Evolutionary conservation across 2,888 invertebrate genomes (phyloP), one percentile per base, ranked within the genome.

Genomic region (Tachina lurida): DNA sequence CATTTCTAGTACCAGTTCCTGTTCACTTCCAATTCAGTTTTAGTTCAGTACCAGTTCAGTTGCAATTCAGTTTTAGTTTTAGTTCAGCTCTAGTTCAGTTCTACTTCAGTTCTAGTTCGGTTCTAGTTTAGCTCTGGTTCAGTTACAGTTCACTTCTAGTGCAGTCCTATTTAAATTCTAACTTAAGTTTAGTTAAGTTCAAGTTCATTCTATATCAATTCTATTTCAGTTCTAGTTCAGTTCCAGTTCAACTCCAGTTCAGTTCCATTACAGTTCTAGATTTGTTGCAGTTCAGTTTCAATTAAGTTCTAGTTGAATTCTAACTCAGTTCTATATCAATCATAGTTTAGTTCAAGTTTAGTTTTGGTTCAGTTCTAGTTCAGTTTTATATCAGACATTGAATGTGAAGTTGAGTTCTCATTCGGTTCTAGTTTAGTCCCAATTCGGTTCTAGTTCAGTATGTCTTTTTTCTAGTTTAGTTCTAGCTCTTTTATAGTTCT

Each of bases 141-240:
- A 19, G 19, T 54, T 9, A 0, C 0, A 54, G 0, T 10, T 5
- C 0, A 9, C 10, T 62, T n/a, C n/a, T n/a, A 0, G n/a, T 49
- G 2, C n/a, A 15, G n/a, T 49, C n/a, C 49, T 49, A n/a, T 13
- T 13, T 3, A 10, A n/a, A n/a, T n/a, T n/a, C n/a, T n/a, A n/a
- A n/a, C n/a, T n/a, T n/a, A n/a, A n/a, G n/a, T n/a, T 39, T 52
- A 67, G 17, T 67, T 67, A 10, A 52, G 68, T 52, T 52, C 3
- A 41, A 17, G 68, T 17, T 41, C 8, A 39, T n/a, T n/a, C n/a
- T n/a, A n/a, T n/a, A n/a, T n/a, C n/a, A n/a, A n/a, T 8, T 49
- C 2, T 49, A 15, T 5, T 49, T 49, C 3, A 15, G 49, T 49
- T 49, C 49, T 49, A 3, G 49, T 15, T 4, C n/a, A 15, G 15